These are phyloP conservation scores for Linnaemya vulpina DNA, from an alignment of 2,888 invertebrate genomes.

Conservation along the genomic window DNA sequence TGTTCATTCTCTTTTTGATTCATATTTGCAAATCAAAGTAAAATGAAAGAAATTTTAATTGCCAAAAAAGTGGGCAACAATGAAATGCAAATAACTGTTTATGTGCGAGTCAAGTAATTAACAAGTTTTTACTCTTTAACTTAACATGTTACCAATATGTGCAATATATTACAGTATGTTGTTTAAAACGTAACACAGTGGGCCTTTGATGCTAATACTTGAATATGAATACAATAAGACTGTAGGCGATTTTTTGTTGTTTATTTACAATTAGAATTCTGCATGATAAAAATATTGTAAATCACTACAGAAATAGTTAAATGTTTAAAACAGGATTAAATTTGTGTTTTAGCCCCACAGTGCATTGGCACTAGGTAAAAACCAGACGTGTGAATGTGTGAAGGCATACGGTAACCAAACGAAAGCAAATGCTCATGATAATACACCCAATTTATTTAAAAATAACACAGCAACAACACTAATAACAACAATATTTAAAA, in stretches of 20 bases:
- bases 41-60: neutral
- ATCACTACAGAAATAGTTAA: neutral
- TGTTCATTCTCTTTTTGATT: slow-evolving; percentile 1
- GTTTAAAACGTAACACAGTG: neutral
- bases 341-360: neutral
- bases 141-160: neutral
- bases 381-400: neutral
- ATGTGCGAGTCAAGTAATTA: slow-evolving; percentile 26
- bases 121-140: slow-evolving; percentile 24
- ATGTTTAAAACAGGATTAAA: no score
- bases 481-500: slow-evolving; percentile 11
- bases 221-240: no score
- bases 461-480: neutral
- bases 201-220: neutral
- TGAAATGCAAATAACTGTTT: slow-evolving; percentile 37
- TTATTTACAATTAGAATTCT: neutral
- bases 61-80: slow-evolving; percentile 29
- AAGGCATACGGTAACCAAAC: neutral
- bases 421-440: slow-evolving; percentile 36
- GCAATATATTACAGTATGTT: slow-evolving; percentile 17
- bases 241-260: no score
- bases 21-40: neutral
- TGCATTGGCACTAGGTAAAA: neutral
- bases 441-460: slow-evolving; percentile 32
- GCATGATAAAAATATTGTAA: neutral